Conservation (phyloP, 1,140 invertebrate species). For the Meloidogyne hapla region DNA sequence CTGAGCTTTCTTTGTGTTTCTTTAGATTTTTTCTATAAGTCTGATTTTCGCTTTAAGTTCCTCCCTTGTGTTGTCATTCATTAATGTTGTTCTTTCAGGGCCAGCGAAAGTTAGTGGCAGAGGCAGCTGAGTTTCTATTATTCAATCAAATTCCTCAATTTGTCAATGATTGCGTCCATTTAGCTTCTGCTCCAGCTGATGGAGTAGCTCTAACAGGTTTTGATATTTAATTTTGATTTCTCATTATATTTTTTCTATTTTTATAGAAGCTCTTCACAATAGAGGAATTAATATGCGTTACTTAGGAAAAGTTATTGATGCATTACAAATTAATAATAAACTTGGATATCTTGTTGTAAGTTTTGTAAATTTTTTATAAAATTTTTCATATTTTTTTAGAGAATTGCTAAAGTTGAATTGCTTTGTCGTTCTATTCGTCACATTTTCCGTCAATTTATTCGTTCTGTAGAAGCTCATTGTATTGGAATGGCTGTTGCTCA, state of each 20-base stretch:
- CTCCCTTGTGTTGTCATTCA: too few relatives aligned
- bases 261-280: constrained; percentile 78
- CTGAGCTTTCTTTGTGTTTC: background rate
- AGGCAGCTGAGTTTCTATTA: constrained; percentile 90
- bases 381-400: constrained; percentile 21
- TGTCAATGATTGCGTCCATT: constrained; percentile 86
- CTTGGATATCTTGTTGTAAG: constrained; percentile 33
- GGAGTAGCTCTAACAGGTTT: constrained; percentile 77
- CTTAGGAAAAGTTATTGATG: constrained; percentile 80
- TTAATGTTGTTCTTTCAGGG: constrained; percentile 60
- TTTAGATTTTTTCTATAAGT: background rate
- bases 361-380: background rate
- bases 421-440: constrained; percentile 35
- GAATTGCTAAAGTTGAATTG: constrained; percentile 34
- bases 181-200: constrained; percentile 88
- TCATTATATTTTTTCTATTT: background rate
- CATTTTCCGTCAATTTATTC: constrained; percentile 36
- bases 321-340: constrained; percentile 66
- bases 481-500: constrained; percentile 36
- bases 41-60: too few relatives aligned
- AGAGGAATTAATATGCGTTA: constrained; percentile 94
- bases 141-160: constrained; percentile 88
- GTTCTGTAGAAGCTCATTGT: constrained; percentile 21
- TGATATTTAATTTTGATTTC: background rate
- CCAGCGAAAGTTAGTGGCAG: constrained; percentile 84